Evolutionary conservation across 2,797 vertebrate genomes (phyloP).

Genomic region (Oreochromis mossambicus): DNA sequence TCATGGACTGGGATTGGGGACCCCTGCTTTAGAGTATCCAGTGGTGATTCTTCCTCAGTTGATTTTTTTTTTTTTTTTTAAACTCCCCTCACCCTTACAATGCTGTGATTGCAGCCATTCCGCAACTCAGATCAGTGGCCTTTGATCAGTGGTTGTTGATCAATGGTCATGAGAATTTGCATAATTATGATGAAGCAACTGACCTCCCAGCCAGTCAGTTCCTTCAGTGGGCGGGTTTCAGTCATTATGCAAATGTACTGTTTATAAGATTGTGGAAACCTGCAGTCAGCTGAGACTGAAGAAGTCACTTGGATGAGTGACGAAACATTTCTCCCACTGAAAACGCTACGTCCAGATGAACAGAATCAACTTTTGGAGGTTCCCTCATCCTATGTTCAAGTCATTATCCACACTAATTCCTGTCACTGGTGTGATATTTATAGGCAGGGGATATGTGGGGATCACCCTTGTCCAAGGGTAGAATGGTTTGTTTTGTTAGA

Average conservation of each 20-base stretch:
- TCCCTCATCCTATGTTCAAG: constrained; percentile 35
- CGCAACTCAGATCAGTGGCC: background rate
- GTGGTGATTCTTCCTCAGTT: background rate
- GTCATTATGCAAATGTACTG: background rate
- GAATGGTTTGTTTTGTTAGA: constrained; percentile 12
- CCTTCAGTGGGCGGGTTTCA: background rate
- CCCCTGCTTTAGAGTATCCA: background rate
- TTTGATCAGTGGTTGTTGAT: background rate
- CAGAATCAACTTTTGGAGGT: background rate
- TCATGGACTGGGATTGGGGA: no score
- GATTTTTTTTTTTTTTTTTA: background rate
- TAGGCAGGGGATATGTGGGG: constrained; percentile 52
- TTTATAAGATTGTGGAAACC: background rate
- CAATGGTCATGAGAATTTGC: background rate
- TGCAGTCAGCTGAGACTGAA: background rate
- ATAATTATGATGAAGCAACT: background rate
- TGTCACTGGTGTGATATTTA: constrained; percentile 62
- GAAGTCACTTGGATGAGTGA: background rate
- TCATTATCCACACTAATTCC: constrained; percentile 54
- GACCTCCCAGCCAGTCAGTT: no score
- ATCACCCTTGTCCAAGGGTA: constrained; percentile 17
- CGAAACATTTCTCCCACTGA: background rate
- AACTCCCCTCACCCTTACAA: background rate
- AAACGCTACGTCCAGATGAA: background rate
- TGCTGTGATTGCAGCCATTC: background rate